Base-by-base conservation (phyloP, 2,113 vertebrate genomes). In the Equus quagga region DNA sequence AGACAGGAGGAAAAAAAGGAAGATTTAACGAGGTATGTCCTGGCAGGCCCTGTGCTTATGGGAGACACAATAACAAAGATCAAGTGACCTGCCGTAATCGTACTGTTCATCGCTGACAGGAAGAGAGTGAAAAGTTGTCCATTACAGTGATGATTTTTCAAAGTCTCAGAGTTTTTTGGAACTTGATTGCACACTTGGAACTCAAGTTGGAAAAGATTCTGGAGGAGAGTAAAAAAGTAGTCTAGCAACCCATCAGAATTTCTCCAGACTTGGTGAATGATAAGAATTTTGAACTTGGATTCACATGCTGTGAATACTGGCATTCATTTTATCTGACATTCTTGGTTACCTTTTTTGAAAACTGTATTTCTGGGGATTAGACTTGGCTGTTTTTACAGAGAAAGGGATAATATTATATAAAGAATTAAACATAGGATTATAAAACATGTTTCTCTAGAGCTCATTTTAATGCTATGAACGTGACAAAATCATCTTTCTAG, bases 201-300 rank as follows among this genome's bases (percentile, higher is more conserved):
- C 51, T 76, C 31, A 95, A 89, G 49, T 96, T 95, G 58, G 62
- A 92, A 89, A 97, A 79, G 70, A 95, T 95, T 96, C 75, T 96
- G 60, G 23, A 93, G 56, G 64, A 80, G 76, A 96, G 93, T 92
- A 6, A 75, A 94, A 93, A 92, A 93, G 80, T 14, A 51, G 95
- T 95, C 97, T 96, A 93, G 94, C 84, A 96, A 92, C 44, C 79
- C 87, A 67, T 97, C 96, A 91, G 75, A 67, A 72, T 97, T 96
- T 96, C 86, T 69, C 46, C 65, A 92, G 82, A 89, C 56, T 96
- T 1, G 28, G 19, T 76, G 86, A 96, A 96, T 94, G 73, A 62
- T 76, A 90, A 76, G 36, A 78, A 86, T 49, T 94, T 94, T 95
- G 91, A 96, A 89, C 85, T 96, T 93, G 76, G 15, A 91, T 79